Conservation (phyloP, 2,113 vertebrate species). For the Sinocyclocheilus maitianheensis region DNA sequence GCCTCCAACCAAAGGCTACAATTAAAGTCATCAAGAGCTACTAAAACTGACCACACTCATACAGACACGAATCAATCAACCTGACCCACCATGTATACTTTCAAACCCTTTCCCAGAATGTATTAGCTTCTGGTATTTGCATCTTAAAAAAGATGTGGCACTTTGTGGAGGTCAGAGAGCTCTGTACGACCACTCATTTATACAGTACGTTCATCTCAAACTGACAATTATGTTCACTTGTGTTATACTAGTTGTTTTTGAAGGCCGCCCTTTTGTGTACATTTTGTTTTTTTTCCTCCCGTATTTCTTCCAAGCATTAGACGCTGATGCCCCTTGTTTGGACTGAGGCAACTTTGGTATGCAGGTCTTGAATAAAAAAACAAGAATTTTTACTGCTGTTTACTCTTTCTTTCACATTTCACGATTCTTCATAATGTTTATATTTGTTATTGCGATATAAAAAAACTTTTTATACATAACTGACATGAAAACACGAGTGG, state of each 20-base stretch:
- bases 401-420: slow-evolving; percentile 36
- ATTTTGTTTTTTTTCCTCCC: background rate
- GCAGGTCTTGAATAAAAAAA: slow-evolving; percentile 60
- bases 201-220: slow-evolving; percentile 37
- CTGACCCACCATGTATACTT: slow-evolving; percentile 21
- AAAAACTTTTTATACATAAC: background rate
- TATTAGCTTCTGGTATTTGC: slow-evolving; percentile 36
- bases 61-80: slow-evolving; percentile 40
- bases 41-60: slow-evolving; percentile 53
- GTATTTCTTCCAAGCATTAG: slow-evolving; percentile 57
- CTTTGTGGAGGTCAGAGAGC: slow-evolving; percentile 40
- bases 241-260: slow-evolving; percentile 29
- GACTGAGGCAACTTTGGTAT: slow-evolving; percentile 66
- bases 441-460: background rate
- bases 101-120: slow-evolving; percentile 30
- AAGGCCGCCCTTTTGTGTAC: too few species aligned
- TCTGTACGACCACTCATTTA: slow-evolving; percentile 27
- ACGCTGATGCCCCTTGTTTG: slow-evolving; percentile 62
- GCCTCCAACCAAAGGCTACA: slow-evolving; percentile 42
- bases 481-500: background rate
- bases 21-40: slow-evolving; percentile 49
- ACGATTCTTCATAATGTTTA: background rate
- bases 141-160: slow-evolving; percentile 36
- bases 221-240: slow-evolving; percentile 30
- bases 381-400: slow-evolving; percentile 51